Conservation (phyloP, 2,888 invertebrate species). For the Limnephilus marmoratus region DNA sequence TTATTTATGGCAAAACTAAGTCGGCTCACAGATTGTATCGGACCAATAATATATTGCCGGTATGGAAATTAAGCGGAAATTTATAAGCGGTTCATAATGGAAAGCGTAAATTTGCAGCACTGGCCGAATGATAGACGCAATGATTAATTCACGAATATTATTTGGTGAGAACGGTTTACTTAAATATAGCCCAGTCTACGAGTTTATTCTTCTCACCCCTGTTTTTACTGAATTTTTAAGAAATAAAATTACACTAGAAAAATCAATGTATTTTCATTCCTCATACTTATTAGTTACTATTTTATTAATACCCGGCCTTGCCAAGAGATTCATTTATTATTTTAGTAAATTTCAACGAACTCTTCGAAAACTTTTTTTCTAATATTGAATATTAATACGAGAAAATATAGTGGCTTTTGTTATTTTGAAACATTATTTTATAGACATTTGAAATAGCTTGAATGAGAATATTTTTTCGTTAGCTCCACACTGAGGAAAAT, state of each 20-base stretch:
- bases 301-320: too few relatives aligned
- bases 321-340: too few relatives aligned
- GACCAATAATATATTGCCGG: slow-evolving; percentile 25
- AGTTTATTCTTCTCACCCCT: not conserved
- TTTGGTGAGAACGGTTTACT: not conserved
- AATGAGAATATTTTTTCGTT: too few relatives aligned
- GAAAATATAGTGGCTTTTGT: too few relatives aligned
- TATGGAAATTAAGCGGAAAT: slow-evolving; percentile 25
- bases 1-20: slow-evolving; percentile 36
- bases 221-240: not conserved
- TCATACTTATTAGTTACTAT: too few relatives aligned
- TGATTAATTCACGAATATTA: not conserved
- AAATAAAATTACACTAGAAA: not conserved
- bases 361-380: too few relatives aligned
- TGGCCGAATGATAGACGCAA: not conserved
- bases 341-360: too few relatives aligned
- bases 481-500: too few relatives aligned
- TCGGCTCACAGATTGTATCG: slow-evolving; percentile 23
- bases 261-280: too few relatives aligned
- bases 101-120: not conserved
- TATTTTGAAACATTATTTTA: too few relatives aligned
- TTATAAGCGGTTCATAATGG: slow-evolving; percentile 12
- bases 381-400: too few relatives aligned
- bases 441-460: too few relatives aligned
- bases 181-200: not conserved